Evolutionary conservation across 2,113 vertebrate genomes (phyloP).

Genomic region (Sylvilagus bachmani): DNA sequence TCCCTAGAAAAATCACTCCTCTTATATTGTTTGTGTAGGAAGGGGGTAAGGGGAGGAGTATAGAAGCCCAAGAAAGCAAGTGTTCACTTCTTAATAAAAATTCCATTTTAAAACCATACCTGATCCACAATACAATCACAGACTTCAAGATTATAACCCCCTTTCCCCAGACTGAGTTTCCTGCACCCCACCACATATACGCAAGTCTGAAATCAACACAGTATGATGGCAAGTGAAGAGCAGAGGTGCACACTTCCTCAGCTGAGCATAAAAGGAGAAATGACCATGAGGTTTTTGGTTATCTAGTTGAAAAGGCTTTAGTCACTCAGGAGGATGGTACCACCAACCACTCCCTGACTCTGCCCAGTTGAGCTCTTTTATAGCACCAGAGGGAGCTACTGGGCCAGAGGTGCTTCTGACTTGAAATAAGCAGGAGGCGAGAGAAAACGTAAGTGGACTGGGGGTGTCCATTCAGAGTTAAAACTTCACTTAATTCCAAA

Average conservation of each 20-base stretch:
- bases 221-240: background rate
- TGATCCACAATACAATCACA: background rate
- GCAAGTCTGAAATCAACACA: background rate
- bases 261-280: background rate
- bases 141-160: background rate
- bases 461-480: background rate
- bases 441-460: no score
- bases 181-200: background rate
- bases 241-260: background rate
- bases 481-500: background rate
- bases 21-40: background rate
- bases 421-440: background rate
- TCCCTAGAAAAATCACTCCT: background rate
- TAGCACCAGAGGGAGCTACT: constrained; percentile 80
- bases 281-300: background rate
- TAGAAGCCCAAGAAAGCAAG: background rate
- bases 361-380: background rate
- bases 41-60: background rate
- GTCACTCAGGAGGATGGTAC: background rate
- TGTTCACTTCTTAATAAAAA: background rate
- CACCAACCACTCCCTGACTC: no score
- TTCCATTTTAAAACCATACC: background rate
- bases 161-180: background rate
- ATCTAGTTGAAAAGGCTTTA: background rate
- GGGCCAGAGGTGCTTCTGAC: constrained; percentile 66